phyloP scores from a whole-genome alignment of 2,888 invertebrate species.

The Melinopterus prodromus region DNA sequence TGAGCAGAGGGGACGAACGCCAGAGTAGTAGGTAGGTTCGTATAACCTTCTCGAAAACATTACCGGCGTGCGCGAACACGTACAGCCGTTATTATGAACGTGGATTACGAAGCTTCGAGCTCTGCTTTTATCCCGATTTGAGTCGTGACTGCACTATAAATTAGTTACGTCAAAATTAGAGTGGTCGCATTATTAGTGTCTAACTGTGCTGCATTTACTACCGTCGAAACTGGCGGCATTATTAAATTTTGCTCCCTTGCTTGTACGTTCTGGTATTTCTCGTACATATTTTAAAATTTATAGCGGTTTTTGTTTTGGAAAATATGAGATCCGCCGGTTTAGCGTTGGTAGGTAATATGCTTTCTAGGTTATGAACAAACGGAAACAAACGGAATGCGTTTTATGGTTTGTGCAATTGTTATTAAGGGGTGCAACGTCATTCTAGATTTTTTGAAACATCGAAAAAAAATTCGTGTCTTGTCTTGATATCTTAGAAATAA shows the following conservation, averaged over 20 bases:
- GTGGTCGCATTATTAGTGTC: not conserved
- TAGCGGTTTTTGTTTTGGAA: too few species aligned
- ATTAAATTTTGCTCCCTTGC: not conserved
- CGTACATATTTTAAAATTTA: not conserved
- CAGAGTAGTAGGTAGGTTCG: not conserved
- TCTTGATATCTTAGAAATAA: too few species aligned
- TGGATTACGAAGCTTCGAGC: not conserved
- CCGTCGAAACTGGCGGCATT: not conserved
- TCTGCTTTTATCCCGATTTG: not conserved
- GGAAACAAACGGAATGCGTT: too few species aligned
- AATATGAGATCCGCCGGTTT: too few species aligned
- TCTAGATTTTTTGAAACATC: too few species aligned
- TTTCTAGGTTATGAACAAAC: too few species aligned
- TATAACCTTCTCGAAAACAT: not conserved
- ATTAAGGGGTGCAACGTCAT: too few species aligned
- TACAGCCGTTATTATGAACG: not conserved
- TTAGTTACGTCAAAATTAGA: slow-evolving; percentile 4
- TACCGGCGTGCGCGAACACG: not conserved
- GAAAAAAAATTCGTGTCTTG: too few species aligned
- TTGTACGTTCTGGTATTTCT: not conserved
- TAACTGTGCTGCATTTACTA: not conserved
- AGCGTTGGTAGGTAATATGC: too few species aligned
- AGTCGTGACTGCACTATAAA: slow-evolving; percentile 4
- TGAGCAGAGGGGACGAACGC: not conserved
- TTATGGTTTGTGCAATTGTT: too few species aligned